Base-by-base conservation (phyloP, 2,797 vertebrate genomes). In the Lacerta viridis region DNA sequence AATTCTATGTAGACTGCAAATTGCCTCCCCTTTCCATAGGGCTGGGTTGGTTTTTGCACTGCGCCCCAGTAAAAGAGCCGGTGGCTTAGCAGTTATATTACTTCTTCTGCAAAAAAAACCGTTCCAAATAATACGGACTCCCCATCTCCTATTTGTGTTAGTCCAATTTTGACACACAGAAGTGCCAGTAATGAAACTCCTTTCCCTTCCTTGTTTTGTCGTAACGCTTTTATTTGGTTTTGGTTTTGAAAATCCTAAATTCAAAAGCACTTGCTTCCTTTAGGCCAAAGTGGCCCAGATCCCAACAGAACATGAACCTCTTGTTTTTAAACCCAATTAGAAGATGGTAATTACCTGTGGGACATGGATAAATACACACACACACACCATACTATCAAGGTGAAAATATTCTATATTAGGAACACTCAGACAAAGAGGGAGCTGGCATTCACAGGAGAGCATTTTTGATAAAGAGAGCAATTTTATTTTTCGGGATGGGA, bases 281-380 rank as follows among this genome's bases (percentile, higher is more conserved):
- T 82, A 29, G 66, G 66, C 46, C 33, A 55, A 46, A 61, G 64
- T n/a, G 46, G 64, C 64, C 33, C 46, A 84, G 33, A 41, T 84
- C 79, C 41, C 64, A 79, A 84, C 33, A 75, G 39, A 41, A 59
- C 75, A 89, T 74, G 88, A 92, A 83, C 85, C 74, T 50, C 7
- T 84, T 87, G 90, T 92, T 91, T 91, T 91, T 87, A 94, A 91
- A 94, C 61, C 90, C 90, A 95, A 94, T 96, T 95, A 95, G 92
- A 83, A 91, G 29, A 87, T 89, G 90, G 90, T 94, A 95, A 95
- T 95, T 93, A 93, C 94, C 88, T 95, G 68, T 91, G 95, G 94
- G 94, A 94, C 86, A 88, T 13, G 3, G 94, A 93, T 11, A 50
- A 10, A 3, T 11, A 50, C 50, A 46, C 46, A 50, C 50, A 41